These are phyloP conservation scores for Rhodinocichla rosea DNA, from an alignment of 2,113 vertebrate genomes.

Conservation along the genomic window DNA sequence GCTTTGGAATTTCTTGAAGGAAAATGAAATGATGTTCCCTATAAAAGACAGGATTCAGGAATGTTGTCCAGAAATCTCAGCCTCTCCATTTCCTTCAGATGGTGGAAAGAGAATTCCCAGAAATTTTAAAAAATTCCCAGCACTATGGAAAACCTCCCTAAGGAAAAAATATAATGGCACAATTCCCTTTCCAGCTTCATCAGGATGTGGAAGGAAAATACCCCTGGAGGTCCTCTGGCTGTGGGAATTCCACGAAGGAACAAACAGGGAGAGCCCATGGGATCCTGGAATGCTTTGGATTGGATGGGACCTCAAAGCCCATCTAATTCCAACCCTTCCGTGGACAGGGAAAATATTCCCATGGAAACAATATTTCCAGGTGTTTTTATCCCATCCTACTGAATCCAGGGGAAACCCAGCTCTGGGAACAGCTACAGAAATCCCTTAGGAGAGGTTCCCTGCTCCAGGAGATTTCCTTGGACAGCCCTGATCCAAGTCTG, in stretches of 20 bases:
- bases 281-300: not conserved
- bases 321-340: not conserved
- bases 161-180: accelerated
- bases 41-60: not conserved
- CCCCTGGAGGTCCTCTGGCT: not conserved
- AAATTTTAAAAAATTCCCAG: not conserved
- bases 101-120: not conserved
- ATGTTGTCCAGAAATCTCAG: not conserved
- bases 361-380: accelerated
- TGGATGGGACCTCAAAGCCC: not conserved
- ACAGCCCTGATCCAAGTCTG: not conserved
- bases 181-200: not conserved
- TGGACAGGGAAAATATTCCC: not conserved
- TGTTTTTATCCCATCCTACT: not conserved
- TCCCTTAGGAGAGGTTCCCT: not conserved
- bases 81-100: not conserved
- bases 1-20: not conserved
- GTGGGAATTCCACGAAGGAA: not conserved
- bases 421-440: not conserved
- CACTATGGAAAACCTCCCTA: not conserved
- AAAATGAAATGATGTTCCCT: accelerated
- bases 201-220: no score
- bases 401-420: not conserved
- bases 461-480: not conserved
- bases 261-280: not conserved